A percentile compares a stretch with the other conserved stretches of the same genome.
These are phyloP conservation scores for Oceanites oceanicus DNA, from an alignment of 2,113 vertebrate species.

Conservation along the genomic window DNA sequence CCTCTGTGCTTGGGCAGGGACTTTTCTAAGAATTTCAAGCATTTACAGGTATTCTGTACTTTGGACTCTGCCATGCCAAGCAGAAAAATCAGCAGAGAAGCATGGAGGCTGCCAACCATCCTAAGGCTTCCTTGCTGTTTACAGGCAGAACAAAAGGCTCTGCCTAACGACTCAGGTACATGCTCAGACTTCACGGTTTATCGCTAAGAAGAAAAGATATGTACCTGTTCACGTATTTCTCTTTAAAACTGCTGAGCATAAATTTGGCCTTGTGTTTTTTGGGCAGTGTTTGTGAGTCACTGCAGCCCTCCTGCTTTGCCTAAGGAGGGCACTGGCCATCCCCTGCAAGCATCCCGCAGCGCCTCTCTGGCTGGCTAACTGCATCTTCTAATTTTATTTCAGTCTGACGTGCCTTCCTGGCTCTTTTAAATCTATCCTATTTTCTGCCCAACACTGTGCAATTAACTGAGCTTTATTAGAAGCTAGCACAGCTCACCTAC, in stretches of 20 bases:
- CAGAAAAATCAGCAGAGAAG: not conserved
- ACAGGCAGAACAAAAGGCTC: not conserved
- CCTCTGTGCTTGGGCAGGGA: not conserved
- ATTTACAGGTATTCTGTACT: not conserved
- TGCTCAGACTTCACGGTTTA: not conserved
- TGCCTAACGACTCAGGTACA: not conserved
- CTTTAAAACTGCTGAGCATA: not conserved
- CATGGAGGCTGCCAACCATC: not conserved
- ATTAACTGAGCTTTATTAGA: not conserved
- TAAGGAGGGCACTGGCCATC: not conserved
- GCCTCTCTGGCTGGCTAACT: not conserved
- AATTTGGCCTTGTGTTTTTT: not conserved
- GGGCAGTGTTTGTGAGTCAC: not conserved
- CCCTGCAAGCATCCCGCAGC: not conserved
- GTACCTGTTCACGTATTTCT: not conserved
- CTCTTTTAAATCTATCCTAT: not conserved
- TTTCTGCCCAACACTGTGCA: not conserved
- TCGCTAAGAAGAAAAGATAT: not conserved
- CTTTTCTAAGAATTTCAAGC: not conserved
- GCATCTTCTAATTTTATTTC: conserved; percentile 11
- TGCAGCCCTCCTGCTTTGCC: not conserved
- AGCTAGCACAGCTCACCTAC: not conserved
- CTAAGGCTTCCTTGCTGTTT: not conserved
- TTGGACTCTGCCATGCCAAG: not conserved
- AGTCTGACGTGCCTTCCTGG: not conserved